Conservation (phyloP, 2,888 invertebrate species). For the Lycophotia porphyrea region DNA sequence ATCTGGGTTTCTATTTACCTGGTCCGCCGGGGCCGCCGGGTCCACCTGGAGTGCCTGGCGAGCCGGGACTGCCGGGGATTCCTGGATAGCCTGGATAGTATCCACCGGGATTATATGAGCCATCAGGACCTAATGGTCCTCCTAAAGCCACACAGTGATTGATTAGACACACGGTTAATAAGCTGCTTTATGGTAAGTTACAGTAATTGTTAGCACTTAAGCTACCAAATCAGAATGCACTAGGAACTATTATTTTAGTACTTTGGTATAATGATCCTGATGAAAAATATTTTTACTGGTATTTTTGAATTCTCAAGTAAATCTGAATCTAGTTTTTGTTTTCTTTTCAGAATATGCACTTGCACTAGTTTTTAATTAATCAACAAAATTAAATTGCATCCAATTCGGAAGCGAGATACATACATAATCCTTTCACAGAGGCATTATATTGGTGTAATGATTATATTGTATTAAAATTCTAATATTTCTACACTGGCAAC, state of each 20-base stretch:
- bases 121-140: constrained; percentile 57
- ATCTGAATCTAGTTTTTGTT: neutral
- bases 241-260: neutral
- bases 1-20: constrained; percentile 21
- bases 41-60: constrained; percentile 66
- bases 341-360: neutral
- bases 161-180: constrained; percentile 55
- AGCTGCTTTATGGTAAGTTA: constrained; percentile 28
- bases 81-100: constrained; percentile 70
- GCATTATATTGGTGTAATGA: too few species aligned
- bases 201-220: constrained; percentile 29
- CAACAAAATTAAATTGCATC: neutral
- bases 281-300: neutral
- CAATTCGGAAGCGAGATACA: neutral
- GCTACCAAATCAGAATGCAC: constrained; percentile 9
- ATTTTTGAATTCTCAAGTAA: neutral
- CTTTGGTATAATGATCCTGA: neutral
- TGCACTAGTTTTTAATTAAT: neutral
- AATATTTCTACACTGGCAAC: too few species aligned
- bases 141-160: constrained; percentile 63
- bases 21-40: constrained; percentile 61
- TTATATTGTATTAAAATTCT: too few species aligned
- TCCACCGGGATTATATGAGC: constrained; percentile 72
- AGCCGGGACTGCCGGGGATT: constrained; percentile 67
- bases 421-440: neutral